Base-by-base conservation (phyloP, 2,797 vertebrate species). In the Rhadinocentrus ornatus region DNA sequence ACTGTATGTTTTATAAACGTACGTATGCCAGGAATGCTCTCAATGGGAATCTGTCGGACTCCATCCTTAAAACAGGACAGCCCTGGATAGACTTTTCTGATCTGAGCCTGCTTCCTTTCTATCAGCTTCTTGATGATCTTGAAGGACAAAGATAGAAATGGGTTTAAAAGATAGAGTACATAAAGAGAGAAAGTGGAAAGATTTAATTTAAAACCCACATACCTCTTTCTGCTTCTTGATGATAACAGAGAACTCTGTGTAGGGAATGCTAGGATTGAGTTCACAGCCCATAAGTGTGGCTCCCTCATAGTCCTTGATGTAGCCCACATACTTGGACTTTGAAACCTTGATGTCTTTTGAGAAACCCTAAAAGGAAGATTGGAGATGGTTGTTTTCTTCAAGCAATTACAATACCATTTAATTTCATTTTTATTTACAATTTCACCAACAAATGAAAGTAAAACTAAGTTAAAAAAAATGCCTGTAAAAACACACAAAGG, bases 151-250 rank as follows among this genome's bases (percentile, higher is more conserved):
- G 31, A 48, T 3, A 2, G 58, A 15, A 46, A 24, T 0, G 4
- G 16, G 20, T 22, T 18, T 35, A 46, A 62, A 48, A n/a, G 2
- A 26, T 1, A 7, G 6, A 54, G 29, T 6, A 9, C 31, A 3
- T 2, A 58, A 4, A 0, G 15, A 52, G 29, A 41, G 1, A 50
- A 26, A 4, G 2, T 27, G 5, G 7, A 20, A 53, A 35, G 18
- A 35, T 5, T 24, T 2, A 0, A 27, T 41, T 53, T 13, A 13
- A 59, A 56, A 50, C 15, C 53, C 27, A 68, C 83, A 52, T 77
- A 99, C 98, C 97, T 99, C 98, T 87, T 99, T 99, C 88, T 99
- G 98, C 81, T 99, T 99, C 91, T 99, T 99, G 89, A 99, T 99
- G 85, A 99, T 99, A 75, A 99, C 96, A 2, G 98, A 99, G 91